Conservation (phyloP, 2,888 invertebrate species). For the Malthinus seriepunctatus region DNA sequence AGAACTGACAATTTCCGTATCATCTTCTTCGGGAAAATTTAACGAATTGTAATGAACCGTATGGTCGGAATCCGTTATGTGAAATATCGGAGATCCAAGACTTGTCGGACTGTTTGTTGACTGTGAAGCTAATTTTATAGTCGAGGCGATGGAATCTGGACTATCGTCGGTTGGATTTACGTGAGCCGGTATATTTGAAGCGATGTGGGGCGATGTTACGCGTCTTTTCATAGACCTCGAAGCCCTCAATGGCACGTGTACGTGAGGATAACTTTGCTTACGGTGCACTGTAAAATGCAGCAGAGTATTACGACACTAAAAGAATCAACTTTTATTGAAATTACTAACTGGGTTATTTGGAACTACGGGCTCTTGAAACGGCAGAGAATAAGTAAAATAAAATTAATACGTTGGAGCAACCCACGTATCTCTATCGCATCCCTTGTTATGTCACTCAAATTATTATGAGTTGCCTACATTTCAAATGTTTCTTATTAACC, state of each 20-base stretch:
- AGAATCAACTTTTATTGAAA: neutral
- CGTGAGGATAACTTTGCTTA: slow-evolving; percentile 66
- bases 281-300: slow-evolving; percentile 59
- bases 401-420: too few relatives aligned
- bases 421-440: too few relatives aligned
- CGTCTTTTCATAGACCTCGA: slow-evolving; percentile 61
- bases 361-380: too few relatives aligned
- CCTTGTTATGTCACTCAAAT: too few relatives aligned
- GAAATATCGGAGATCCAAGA: slow-evolving; percentile 32
- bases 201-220: slow-evolving; percentile 40
- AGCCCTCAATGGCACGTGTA: slow-evolving; percentile 64
- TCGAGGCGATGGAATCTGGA: slow-evolving; percentile 38
- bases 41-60: slow-evolving; percentile 33
- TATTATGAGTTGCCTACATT: too few relatives aligned
- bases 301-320: neutral
- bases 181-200: slow-evolving; percentile 22
- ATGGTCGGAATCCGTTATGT: slow-evolving; percentile 41
- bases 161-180: slow-evolving; percentile 37
- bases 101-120: slow-evolving; percentile 32
- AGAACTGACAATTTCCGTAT: slow-evolving; percentile 44
- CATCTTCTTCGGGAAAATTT: slow-evolving; percentile 42
- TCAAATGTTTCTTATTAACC: too few relatives aligned
- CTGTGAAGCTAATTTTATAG: slow-evolving; percentile 18
- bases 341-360: neutral
- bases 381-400: too few relatives aligned